A percentile compares a stretch with the other conserved stretches of the same genome.
phyloP scores from a whole-genome alignment of 2,797 vertebrate genomes.

The Hippoglossus hippoglossus region DNA sequence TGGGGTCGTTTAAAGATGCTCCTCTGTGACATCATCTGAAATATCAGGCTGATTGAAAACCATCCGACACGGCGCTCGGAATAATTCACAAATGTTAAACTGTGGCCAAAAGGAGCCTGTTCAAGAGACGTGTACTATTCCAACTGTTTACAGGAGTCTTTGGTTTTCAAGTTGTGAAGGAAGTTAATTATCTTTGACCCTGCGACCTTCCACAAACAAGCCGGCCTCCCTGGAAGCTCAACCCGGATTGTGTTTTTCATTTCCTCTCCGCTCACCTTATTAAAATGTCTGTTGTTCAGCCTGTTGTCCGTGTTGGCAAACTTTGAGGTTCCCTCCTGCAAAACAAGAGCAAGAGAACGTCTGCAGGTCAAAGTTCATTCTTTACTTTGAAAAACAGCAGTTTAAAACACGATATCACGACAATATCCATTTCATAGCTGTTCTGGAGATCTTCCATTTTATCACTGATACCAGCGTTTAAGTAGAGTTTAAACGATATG shows the following conservation, averaged over 20 bases:
- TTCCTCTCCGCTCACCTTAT: slow-evolving; percentile 68
- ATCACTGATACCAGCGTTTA: too few relatives aligned
- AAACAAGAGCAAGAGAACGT: slow-evolving; percentile 30
- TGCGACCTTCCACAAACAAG: neutral
- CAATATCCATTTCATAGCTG: neutral
- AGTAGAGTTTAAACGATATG: too few relatives aligned
- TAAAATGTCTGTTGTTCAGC: slow-evolving; percentile 76
- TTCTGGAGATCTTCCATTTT: too few relatives aligned
- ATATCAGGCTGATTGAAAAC: slow-evolving; percentile 1
- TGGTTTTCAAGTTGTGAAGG: neutral
- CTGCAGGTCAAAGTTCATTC: neutral
- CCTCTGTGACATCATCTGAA: slow-evolving; percentile 11
- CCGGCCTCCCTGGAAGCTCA: neutral
- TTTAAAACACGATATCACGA: neutral
- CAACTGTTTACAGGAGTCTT: neutral
- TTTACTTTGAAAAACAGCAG: neutral
- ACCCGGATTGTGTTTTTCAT: neutral
- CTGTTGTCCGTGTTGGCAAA: slow-evolving; percentile 78
- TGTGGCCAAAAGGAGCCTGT: neutral
- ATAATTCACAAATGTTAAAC: slow-evolving; percentile 14
- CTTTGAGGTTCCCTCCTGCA: slow-evolving; percentile 85
- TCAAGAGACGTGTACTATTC: neutral
- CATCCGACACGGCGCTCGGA: slow-evolving; percentile 3
- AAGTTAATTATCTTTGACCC: neutral
- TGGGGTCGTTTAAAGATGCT: slow-evolving; percentile 33